phyloP scores from a whole-genome alignment of 2,888 invertebrate species.

The Amphiduros pacificus region DNA sequence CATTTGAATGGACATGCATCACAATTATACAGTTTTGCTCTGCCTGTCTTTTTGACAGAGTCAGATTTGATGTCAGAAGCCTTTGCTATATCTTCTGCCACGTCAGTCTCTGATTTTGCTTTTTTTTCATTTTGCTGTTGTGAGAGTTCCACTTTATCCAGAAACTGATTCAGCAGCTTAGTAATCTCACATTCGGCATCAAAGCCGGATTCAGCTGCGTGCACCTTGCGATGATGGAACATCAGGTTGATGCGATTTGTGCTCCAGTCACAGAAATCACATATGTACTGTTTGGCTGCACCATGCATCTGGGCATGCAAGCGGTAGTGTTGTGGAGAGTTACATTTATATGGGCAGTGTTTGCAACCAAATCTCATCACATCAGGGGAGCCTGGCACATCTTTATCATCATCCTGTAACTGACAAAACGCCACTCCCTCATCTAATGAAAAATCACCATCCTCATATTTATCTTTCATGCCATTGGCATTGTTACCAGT shows the following conservation, averaged over 20 bases:
- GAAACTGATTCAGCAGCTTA: not conserved
- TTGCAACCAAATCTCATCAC: conserved; percentile 37
- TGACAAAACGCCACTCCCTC: too few relatives aligned
- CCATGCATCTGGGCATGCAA: conserved; percentile 41
- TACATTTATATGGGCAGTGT: conserved; percentile 43
- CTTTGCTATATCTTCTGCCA: too few relatives aligned
- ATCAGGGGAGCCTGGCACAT: too few relatives aligned
- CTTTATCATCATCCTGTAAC: too few relatives aligned
- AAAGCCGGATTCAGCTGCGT: conserved; percentile 25
- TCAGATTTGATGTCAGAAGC: too few relatives aligned
- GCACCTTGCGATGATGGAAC: conserved; percentile 43
- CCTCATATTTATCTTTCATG: too few relatives aligned
- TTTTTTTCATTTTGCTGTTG: not conserved
- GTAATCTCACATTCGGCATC: not conserved
- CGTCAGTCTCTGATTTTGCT: too few relatives aligned
- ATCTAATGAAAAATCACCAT: too few relatives aligned
- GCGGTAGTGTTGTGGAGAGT: conserved; percentile 40
- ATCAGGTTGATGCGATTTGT: conserved; percentile 40
- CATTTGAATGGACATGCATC: conserved; percentile 34
- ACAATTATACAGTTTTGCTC: conserved; percentile 26
- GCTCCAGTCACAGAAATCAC: conserved; percentile 46
- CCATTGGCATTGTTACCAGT: too few relatives aligned
- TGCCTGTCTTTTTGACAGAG: not conserved
- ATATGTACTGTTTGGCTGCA: conserved; percentile 25
- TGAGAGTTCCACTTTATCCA: too few relatives aligned